phyloP scores from a whole-genome alignment of 2,888 invertebrate species.

The Hemaris fuciformis region DNA sequence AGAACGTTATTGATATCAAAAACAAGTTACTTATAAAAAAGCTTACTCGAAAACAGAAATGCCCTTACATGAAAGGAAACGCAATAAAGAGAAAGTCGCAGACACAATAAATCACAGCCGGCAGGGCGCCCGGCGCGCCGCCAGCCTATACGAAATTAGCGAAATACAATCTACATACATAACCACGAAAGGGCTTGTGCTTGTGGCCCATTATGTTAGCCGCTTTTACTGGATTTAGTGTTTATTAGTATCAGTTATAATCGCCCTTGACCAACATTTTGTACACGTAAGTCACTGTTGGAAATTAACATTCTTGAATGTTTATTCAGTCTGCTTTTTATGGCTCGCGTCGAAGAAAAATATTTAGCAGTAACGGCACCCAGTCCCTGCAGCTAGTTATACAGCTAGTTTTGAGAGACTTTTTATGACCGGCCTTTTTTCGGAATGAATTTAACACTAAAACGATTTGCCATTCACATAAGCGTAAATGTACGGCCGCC shows the following conservation, averaged over 20 bases:
- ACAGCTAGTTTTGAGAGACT: not conserved
- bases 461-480: constrained; percentile 4
- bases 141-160: constrained; percentile 17
- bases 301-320: constrained; percentile 17
- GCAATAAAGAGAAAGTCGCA: constrained; percentile 46
- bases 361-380: constrained; percentile 16
- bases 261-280: constrained; percentile 19
- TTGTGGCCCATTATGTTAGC: constrained; percentile 16
- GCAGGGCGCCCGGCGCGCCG: constrained; percentile 22
- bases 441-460: not conserved
- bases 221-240: constrained; percentile 4
- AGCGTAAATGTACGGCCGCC: not conserved
- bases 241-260: constrained; percentile 15
- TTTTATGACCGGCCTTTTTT: not conserved
- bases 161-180: constrained; percentile 12
- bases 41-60: constrained; percentile 27
- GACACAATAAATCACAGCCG: constrained; percentile 55
- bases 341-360: constrained; percentile 16
- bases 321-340: constrained; percentile 26
- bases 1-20: not conserved
- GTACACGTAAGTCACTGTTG: not conserved
- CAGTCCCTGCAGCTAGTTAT: too few relatives aligned
- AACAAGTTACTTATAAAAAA: not conserved
- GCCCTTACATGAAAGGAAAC: constrained; percentile 32
- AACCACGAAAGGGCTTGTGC: constrained; percentile 16